Evolutionary conservation across 2,113 vertebrate species (phyloP).

Genomic region (Halcyon malimbica): DNA sequence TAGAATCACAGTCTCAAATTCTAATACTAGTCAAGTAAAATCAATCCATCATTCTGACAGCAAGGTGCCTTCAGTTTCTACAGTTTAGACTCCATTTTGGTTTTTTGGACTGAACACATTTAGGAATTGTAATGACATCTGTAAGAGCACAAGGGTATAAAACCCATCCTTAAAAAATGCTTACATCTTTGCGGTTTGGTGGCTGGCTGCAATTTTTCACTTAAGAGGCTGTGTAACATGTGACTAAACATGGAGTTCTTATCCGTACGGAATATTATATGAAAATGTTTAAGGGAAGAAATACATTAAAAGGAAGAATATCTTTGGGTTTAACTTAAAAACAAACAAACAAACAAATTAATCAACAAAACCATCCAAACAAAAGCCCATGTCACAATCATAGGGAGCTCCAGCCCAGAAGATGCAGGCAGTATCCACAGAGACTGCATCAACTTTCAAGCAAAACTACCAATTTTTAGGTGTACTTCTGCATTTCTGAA

Average conservation of each 20-base stretch:
- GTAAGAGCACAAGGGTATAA: neutral
- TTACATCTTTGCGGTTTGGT: neutral
- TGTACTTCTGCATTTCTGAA: neutral
- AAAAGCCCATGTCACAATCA: neutral
- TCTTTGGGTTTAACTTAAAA: neutral
- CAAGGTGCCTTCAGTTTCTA: neutral
- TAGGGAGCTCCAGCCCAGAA: neutral
- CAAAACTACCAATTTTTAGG: neutral
- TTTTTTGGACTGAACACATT: neutral
- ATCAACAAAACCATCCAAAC: neutral
- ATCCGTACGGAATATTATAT: neutral
- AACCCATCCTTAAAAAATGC: neutral
- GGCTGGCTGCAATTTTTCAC: neutral
- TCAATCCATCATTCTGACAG: neutral
- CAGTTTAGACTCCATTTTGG: neutral
- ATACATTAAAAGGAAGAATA: neutral
- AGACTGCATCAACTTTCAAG: neutral
- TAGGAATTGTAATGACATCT: neutral
- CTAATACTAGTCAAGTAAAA: neutral
- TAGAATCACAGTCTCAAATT: neutral
- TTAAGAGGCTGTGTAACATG: neutral
- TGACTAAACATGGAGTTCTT: neutral
- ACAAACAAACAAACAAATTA: neutral
- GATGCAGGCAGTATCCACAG: neutral
- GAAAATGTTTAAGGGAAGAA: neutral